phyloP scores from a whole-genome alignment of 2,113 vertebrate genomes.

The Antidorcas marsupialis region DNA sequence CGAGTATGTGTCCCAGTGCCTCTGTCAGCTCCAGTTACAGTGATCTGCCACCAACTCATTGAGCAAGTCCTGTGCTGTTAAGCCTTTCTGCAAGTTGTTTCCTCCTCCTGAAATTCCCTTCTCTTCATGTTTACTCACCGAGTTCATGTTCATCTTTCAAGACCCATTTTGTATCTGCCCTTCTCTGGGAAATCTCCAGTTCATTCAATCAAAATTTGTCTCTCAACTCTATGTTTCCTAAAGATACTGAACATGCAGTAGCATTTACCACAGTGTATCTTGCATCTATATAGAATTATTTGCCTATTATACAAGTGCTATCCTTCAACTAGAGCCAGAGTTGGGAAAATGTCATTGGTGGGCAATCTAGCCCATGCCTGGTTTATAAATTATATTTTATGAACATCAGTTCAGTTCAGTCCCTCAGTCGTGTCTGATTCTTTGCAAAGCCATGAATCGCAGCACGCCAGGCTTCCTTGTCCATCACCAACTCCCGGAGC shows the following conservation, averaged over 20 bases:
- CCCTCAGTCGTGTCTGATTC: no score
- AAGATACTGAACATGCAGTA: background rate
- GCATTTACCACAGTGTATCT: background rate
- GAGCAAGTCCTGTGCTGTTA: constrained; percentile 15
- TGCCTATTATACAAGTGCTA: background rate
- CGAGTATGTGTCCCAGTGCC: background rate
- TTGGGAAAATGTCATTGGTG: background rate
- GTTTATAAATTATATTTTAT: constrained; percentile 30
- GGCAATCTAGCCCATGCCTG: background rate
- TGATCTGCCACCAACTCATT: background rate
- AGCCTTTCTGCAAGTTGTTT: constrained; percentile 14
- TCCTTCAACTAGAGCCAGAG: background rate
- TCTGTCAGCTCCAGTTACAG: background rate
- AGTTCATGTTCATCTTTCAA: constrained; percentile 37
- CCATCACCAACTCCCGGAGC: no score
- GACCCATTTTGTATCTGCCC: background rate
- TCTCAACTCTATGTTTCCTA: background rate
- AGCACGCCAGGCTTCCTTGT: no score
- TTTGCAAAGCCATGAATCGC: no score
- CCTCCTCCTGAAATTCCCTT: background rate
- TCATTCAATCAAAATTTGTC: background rate
- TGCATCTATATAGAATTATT: background rate
- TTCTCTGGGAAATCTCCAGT: constrained; percentile 22
- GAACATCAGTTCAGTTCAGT: background rate
- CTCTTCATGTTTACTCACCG: background rate